A percentile compares a stretch with the other conserved stretches of the same genome.
Conservation (phyloP, 1,140 invertebrate species). For the Drosophila varians region DNA sequence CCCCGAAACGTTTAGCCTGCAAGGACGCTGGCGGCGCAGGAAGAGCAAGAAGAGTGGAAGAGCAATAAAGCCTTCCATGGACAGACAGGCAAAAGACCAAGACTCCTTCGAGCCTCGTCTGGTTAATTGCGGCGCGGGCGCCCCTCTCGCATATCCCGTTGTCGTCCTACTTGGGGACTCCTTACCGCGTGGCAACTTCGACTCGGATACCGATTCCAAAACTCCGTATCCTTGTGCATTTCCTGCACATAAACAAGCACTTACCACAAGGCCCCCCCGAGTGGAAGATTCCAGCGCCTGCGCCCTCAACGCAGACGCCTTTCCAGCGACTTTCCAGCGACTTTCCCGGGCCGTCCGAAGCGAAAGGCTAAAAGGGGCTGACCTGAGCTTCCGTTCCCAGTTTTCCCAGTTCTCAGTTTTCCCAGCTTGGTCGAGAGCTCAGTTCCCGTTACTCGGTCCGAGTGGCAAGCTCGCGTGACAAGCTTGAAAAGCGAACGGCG, state of each 20-base stretch:
- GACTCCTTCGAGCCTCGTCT: constrained; percentile 36
- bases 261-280: background rate
- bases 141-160: no score
- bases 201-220: constrained; percentile 3
- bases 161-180: constrained; percentile 34
- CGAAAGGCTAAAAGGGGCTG: constrained; percentile 10
- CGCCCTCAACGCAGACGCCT: constrained; percentile 1
- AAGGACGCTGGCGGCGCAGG: background rate
- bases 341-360: constrained; percentile 27
- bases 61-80: background rate
- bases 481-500: constrained; percentile 25
- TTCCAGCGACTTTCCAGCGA: constrained; percentile 30
- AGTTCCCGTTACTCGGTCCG: constrained; percentile 64
- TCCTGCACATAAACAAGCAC: constrained; percentile 76
- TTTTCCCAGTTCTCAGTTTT: constrained; percentile 18
- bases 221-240: constrained; percentile 52
- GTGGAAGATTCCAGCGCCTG: constrained; percentile 6
- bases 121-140: constrained; percentile 57
- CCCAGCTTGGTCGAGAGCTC: constrained; percentile 15
- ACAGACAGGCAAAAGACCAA: constrained; percentile 59
- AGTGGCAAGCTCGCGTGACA: constrained; percentile 69
- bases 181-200: constrained; percentile 61
- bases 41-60: background rate
- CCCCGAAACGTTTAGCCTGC: constrained; percentile 45
- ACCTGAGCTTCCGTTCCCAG: constrained; percentile 14